Conservation (phyloP, 2,113 vertebrate species). For the Hipposideros armiger region DNA sequence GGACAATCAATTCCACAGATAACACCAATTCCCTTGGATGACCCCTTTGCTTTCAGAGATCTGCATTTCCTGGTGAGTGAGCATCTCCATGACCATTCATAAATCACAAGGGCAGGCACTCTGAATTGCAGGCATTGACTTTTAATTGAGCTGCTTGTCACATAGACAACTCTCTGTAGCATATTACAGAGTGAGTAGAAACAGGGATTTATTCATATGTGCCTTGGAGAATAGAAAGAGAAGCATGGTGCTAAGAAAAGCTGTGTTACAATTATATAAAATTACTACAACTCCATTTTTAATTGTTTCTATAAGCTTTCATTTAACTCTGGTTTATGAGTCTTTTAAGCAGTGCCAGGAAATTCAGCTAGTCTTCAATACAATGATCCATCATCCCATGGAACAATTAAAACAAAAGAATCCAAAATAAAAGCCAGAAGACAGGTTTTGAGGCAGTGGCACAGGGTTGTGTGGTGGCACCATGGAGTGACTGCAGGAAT, state of each 20-base stretch:
- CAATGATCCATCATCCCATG: background rate
- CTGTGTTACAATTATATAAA: background rate
- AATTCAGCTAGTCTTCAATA: slow-evolving; percentile 36
- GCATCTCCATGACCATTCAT: slow-evolving; percentile 3
- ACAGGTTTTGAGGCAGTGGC: background rate
- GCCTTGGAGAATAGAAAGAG: background rate
- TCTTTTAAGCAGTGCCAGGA: background rate
- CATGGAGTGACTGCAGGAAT: background rate
- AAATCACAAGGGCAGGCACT: slow-evolving; percentile 15
- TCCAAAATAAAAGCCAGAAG: slow-evolving; percentile 24
- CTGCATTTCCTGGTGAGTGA: slow-evolving; percentile 4
- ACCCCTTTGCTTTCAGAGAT: slow-evolving; percentile 40
- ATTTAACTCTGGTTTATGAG: slow-evolving; percentile 1
- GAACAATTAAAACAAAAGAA: slow-evolving; percentile 51
- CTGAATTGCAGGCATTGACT: slow-evolving; percentile 31
- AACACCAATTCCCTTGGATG: slow-evolving; percentile 1
- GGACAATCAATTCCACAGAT: slow-evolving; percentile 19
- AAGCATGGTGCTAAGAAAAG: background rate
- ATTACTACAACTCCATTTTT: background rate
- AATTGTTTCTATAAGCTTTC: background rate
- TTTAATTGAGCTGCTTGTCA: background rate
- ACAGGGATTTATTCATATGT: slow-evolving; percentile 2
- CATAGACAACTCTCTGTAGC: background rate
- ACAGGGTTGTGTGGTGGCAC: background rate
- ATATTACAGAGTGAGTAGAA: background rate